phyloP scores from a whole-genome alignment of 2,888 invertebrate species.

The Eremobia ochroleuca region DNA sequence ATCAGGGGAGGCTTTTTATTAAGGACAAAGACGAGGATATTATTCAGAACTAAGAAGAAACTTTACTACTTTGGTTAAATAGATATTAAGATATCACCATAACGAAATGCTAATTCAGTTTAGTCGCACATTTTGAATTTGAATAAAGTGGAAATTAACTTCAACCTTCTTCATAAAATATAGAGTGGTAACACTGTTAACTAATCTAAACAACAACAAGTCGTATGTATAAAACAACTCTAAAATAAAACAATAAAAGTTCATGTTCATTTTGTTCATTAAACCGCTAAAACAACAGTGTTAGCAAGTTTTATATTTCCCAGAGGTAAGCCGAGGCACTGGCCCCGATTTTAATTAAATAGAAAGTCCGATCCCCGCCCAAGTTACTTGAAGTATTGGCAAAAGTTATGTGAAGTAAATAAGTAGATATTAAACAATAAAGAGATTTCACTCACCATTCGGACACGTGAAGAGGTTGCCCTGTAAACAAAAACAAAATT shows the following conservation, averaged over 20 bases:
- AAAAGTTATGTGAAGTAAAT: conserved; percentile 62
- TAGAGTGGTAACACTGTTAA: not conserved
- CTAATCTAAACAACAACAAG: conserved; percentile 30
- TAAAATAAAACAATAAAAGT: conserved; percentile 54
- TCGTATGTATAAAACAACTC: conserved; percentile 26
- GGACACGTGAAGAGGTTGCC: conserved; percentile 93
- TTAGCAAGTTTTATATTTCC: conserved; percentile 66
- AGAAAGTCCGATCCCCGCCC: conserved; percentile 49
- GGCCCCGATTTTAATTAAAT: conserved; percentile 68
- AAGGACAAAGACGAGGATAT: conserved; percentile 13
- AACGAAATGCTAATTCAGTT: not conserved
- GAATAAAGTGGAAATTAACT: not conserved
- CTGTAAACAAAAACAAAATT: conserved; percentile 85
- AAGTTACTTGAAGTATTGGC: conserved; percentile 67
- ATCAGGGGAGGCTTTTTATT: conserved; percentile 48
- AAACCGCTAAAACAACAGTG: conserved; percentile 64
- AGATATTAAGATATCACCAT: conserved; percentile 2
- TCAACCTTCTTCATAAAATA: conserved; percentile 3
- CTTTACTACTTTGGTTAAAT: conserved; percentile 1
- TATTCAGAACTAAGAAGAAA: conserved; percentile 29
- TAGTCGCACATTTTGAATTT: not conserved
- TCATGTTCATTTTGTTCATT: conserved; percentile 58
- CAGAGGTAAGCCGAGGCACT: conserved; percentile 61
- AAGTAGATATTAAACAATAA: conserved; percentile 53
- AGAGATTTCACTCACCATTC: conserved; percentile 91